Percentiles rank a stretch among this genome's conserved stretches.
phyloP scores from a whole-genome alignment of 2,888 invertebrate species.

The Lordiphosa fenestrarum region DNA sequence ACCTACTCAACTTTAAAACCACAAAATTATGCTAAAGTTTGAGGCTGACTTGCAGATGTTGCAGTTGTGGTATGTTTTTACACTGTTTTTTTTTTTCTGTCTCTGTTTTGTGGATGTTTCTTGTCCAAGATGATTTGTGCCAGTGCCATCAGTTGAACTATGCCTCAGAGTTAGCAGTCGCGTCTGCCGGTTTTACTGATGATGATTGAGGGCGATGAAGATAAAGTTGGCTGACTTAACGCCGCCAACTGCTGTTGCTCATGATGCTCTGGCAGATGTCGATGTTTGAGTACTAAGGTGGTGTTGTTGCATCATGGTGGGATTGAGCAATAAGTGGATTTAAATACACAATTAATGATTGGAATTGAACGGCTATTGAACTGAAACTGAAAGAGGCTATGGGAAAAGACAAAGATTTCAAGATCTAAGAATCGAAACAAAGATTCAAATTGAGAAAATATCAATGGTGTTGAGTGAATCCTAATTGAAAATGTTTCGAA shows the following conservation, averaged over 20 bases:
- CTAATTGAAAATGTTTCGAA: too few relatives aligned
- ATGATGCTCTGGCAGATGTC: constrained; percentile 23
- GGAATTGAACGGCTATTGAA: constrained; percentile 23
- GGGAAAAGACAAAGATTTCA: too few relatives aligned
- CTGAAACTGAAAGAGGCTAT: constrained; percentile 11
- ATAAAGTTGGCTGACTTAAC: constrained; percentile 14
- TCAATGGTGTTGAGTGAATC: too few relatives aligned
- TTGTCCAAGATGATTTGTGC: constrained; percentile 48
- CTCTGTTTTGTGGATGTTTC: constrained; percentile 20
- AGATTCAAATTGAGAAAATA: too few relatives aligned
- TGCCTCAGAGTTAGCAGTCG: constrained; percentile 33
- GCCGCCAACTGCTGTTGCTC: constrained; percentile 2
- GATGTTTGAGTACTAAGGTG: constrained; percentile 32
- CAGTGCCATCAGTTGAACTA: constrained; percentile 48
- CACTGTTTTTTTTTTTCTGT: constrained; percentile 1
- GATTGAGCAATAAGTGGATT: constrained; percentile 52
- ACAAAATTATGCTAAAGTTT: neutral
- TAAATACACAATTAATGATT: constrained; percentile 38
- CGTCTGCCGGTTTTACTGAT: constrained; percentile 3
- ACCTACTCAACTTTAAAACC: neutral
- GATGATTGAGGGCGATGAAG: constrained; percentile 28
- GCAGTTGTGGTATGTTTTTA: constrained; percentile 3
- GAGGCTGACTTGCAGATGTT: constrained; percentile 11
- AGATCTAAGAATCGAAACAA: too few relatives aligned
- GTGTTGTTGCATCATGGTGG: constrained; percentile 40